A percentile compares a stretch with the other conserved stretches of the same genome.
These are phyloP conservation scores for Solen grandis DNA, from an alignment of 1,140 invertebrate species.

Conservation along the genomic window DNA sequence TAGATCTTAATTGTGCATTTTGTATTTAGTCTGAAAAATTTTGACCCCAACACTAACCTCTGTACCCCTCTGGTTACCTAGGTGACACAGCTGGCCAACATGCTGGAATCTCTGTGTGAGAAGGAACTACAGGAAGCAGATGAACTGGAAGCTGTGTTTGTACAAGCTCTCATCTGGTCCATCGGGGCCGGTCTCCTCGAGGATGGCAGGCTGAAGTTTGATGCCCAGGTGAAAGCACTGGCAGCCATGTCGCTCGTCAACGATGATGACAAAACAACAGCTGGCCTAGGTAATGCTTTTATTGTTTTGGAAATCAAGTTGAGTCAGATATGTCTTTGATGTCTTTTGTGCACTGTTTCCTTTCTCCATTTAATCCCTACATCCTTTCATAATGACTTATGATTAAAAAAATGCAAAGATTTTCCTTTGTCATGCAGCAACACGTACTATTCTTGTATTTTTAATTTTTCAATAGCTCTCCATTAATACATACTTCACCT, in stretches of 20 bases:
- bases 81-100: conserved; percentile 90
- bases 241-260: conserved; percentile 85
- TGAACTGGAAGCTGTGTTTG: conserved; percentile 87
- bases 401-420: too few relatives aligned
- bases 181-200: conserved; percentile 89
- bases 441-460: too few relatives aligned
- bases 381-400: too few relatives aligned
- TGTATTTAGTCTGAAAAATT: too few relatives aligned
- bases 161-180: conserved; percentile 91
- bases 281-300: conserved; percentile 83
- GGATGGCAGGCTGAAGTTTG: conserved; percentile 87
- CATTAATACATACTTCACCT: neutral
- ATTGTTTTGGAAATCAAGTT: neutral
- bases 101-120: conserved; percentile 85
- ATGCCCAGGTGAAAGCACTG: conserved; percentile 89
- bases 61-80: conserved; percentile 68
- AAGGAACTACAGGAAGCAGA: conserved; percentile 81
- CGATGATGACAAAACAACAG: conserved; percentile 82
- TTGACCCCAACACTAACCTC: too few relatives aligned
- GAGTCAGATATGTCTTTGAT: too few relatives aligned
- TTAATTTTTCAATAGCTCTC: neutral
- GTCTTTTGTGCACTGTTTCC: too few relatives aligned
- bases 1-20: too few relatives aligned
- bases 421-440: too few relatives aligned
- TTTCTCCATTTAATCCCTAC: too few relatives aligned